Evolutionary conservation across 2,888 invertebrate species (phyloP), one percentile per base, ranked within the genome.

Genomic region (Volucella inanis): DNA sequence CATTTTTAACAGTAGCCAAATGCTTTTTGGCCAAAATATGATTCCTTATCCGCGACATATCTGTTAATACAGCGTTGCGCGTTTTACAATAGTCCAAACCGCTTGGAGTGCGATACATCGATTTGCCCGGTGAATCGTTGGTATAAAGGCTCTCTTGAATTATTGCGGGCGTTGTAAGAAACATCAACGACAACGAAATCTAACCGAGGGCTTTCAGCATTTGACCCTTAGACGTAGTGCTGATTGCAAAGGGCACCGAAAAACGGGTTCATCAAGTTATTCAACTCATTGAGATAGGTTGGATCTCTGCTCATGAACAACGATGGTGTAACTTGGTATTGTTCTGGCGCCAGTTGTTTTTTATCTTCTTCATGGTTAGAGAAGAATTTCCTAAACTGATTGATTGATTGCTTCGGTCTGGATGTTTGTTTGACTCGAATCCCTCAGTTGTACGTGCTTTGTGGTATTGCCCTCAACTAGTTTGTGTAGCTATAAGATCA

Each of bases 21-120:
- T 92, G 92, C 71, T 89, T 90, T 85, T 91, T 92, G 59, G 92
- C 90, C 52, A 77, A 74, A 11, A 95, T 91, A 89, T 95, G 95
- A n/a, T n/a, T n/a, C n/a, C n/a, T n/a, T n/a, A n/a, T n/a, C n/a
- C n/a, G n/a, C n/a, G n/a, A n/a, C n/a, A n/a, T n/a, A n/a, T n/a
- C n/a, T n/a, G n/a, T n/a, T 83, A 95, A 89, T 0, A 94, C 93
- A 18, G 94, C 89, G 89, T 95, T 94, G 89, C 95, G 95, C 12
- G 92, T 91, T 22, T 94, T 93, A 88, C 95, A 95, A 89, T 95
- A 95, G 89, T 93, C 95, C 85, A 93, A 94, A 11, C 95, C 95
- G 64, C 94, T 94, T 6, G 95, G 95, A 0, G 95, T 95, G 41
- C 95, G 93, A 88, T 94, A 95, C 88, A 94, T 94, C 8, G 94